Evolutionary conservation across 2,888 invertebrate genomes (phyloP).

Genomic region (Cheilosia scutellata): DNA sequence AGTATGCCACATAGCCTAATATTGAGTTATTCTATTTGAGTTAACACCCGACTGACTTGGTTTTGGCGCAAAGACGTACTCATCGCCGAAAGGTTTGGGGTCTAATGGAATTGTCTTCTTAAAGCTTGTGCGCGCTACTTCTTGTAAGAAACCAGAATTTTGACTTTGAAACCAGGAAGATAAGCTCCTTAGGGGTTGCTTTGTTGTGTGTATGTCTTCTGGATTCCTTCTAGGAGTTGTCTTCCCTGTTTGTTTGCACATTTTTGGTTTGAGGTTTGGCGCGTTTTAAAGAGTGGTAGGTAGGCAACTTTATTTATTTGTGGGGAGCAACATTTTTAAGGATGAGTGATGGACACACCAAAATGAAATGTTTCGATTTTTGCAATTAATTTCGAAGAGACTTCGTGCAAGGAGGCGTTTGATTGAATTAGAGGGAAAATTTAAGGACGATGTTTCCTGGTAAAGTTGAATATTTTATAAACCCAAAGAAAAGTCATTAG

Average conservation of each 20-base stretch:
- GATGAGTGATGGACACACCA: slow-evolving; percentile 11
- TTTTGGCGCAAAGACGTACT: slow-evolving; percentile 77
- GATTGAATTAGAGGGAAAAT: slow-evolving; percentile 31
- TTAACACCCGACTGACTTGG: slow-evolving; percentile 79
- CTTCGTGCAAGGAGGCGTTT: slow-evolving; percentile 30
- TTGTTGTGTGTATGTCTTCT: slow-evolving; percentile 56
- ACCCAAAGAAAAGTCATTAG: no score
- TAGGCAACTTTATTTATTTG: background rate
- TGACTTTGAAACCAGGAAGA: slow-evolving; percentile 72
- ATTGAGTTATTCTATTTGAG: slow-evolving; percentile 74
- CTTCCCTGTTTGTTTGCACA: slow-evolving; percentile 48
- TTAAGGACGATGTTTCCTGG: background rate
- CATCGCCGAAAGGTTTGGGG: slow-evolving; percentile 41
- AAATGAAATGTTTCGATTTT: slow-evolving; percentile 41
- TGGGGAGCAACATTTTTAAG: background rate
- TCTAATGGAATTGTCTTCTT: slow-evolving; percentile 69
- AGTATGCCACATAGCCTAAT: slow-evolving; percentile 73
- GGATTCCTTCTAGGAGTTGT: slow-evolving; percentile 1
- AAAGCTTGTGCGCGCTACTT: slow-evolving; percentile 49
- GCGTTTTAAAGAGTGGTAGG: slow-evolving; percentile 27
- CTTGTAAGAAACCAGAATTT: slow-evolving; percentile 61
- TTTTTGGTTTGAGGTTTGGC: slow-evolving; percentile 68
- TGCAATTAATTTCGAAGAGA: slow-evolving; percentile 50
- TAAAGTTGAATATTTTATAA: slow-evolving; percentile 36
- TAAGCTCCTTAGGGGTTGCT: slow-evolving; percentile 75